phyloP scores from a whole-genome alignment of 2,797 vertebrate species.

The Girardinus metallicus region DNA sequence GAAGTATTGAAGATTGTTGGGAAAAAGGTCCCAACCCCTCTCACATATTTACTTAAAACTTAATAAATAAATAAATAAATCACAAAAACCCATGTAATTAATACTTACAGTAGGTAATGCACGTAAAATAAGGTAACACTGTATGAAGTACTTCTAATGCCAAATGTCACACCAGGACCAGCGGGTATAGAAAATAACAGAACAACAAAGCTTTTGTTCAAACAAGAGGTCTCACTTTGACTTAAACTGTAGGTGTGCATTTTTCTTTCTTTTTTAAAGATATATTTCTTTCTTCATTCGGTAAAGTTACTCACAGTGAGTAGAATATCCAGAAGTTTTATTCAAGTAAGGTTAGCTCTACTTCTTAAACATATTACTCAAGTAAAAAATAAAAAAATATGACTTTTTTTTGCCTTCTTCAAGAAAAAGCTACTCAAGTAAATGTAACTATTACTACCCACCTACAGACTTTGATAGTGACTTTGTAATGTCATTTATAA shows the following conservation, averaged over 20 bases:
- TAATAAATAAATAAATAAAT: background rate
- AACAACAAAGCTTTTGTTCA: background rate
- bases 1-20: background rate
- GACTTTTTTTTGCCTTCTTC: no score
- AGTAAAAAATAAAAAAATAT: no score
- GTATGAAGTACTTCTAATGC: background rate
- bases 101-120: background rate
- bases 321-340: background rate
- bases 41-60: background rate
- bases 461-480: background rate
- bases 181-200: background rate
- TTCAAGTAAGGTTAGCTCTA: background rate
- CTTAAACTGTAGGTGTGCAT: background rate
- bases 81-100: background rate
- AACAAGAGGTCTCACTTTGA: background rate
- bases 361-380: no score
- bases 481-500: background rate
- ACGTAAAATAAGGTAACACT: background rate
- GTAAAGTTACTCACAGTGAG: background rate
- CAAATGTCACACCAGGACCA: background rate
- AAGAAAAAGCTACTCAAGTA: no score
- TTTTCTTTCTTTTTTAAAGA: no score
- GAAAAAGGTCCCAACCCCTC: background rate
- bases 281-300: background rate
- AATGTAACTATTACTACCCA: no score